Percentiles rank a stretch among this genome's conserved stretches.
Conservation (phyloP, 2,797 vertebrate species). For the Lepilemur ruficaudatus region DNA sequence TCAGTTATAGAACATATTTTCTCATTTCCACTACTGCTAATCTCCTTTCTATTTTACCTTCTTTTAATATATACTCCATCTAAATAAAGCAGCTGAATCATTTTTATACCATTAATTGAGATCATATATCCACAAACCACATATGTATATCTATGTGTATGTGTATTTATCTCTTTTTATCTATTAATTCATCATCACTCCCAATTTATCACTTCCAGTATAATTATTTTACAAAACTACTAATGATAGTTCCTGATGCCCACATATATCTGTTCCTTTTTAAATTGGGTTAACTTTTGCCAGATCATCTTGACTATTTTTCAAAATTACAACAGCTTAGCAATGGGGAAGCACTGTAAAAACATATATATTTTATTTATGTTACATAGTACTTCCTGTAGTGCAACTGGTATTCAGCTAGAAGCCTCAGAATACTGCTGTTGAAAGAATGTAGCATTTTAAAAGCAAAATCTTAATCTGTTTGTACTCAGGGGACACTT, state of each 20-base stretch:
- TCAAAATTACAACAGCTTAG: slow-evolving; percentile 46
- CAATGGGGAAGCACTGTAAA: slow-evolving; percentile 54
- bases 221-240: not conserved
- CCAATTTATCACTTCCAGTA: not conserved
- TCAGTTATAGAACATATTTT: not conserved
- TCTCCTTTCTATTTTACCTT: not conserved
- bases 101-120: not conserved
- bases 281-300: slow-evolving; percentile 69
- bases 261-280: slow-evolving; percentile 55
- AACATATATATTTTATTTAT: slow-evolving; percentile 23
- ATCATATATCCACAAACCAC: not conserved
- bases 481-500: slow-evolving; percentile 31
- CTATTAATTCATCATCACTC: not conserved
- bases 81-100: not conserved
- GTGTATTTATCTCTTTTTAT: not conserved
- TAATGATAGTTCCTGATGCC: not conserved
- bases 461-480: slow-evolving; percentile 44
- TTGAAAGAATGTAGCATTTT: not conserved
- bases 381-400: not conserved
- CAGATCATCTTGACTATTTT: slow-evolving; percentile 70
- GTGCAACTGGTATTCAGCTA: not conserved
- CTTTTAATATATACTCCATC: not conserved
- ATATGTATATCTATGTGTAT: not conserved
- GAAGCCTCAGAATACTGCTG: not conserved
- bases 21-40: not conserved